Base-by-base conservation (phyloP, 2,888 invertebrate genomes). In the Plebejus anna region DNA sequence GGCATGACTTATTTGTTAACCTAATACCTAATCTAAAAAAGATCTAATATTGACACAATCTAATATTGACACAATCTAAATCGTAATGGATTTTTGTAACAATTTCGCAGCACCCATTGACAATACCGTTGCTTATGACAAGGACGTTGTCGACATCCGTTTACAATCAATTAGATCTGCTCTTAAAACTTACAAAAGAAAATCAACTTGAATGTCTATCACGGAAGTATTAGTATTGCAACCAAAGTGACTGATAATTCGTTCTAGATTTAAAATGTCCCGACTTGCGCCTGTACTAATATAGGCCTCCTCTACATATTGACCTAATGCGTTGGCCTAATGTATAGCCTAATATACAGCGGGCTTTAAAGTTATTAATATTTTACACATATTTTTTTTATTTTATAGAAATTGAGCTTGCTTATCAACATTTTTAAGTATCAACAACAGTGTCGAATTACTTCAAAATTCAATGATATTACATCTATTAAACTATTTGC, bases 101-200 rank as follows among this genome's bases (percentile, higher is more conserved):
- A 7, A 32, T 73, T 66, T 66, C 66, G 66, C 32, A 66, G 73
- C 73, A 55, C 73, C 55, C 55, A 73, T 55, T 73, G 51, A 73
- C 51, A 80, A 79, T 78, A 78, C 66, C 75, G 77, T 80, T 79
- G 78, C 77, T 75, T 77, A 75, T 76, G 85, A 87, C 91, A 89
- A 92, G 90, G 92, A 91, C 90, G 87, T 89, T 89, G 86, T 84
- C 89, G 85, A 89, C 86, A 91, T 92, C 90, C 89, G 90, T 88
- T 86, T 83, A 79, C 88, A 83, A 90, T 90, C 90, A 88, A 92
- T 92, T 90, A 82, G 91, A 89, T 90, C 82, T 90, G 91, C 91
- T 88, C 89, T 88, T 89, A 88, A 87, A 88, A 86, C 89, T 87
- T 81, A 79, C 86, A 84, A 83, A 79, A 85, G 82, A 83, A 86